phyloP scores from a whole-genome alignment of 1,140 invertebrate genomes.

The Thaumatotibia leucotreta region DNA sequence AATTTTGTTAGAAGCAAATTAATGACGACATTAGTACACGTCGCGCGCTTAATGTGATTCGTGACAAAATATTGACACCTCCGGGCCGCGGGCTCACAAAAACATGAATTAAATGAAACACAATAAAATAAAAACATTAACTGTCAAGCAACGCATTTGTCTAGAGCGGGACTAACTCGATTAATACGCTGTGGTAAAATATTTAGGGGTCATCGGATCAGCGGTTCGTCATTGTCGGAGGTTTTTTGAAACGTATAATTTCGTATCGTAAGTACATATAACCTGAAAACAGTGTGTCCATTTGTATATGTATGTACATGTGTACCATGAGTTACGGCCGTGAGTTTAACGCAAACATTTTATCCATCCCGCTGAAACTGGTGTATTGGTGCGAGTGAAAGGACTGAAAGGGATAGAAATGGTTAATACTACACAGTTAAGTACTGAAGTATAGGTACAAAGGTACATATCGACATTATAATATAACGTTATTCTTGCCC shows the following conservation, averaged over 20 bases:
- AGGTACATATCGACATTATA: too few species aligned
- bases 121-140: constrained; percentile 58
- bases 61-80: constrained; percentile 74
- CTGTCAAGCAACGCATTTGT: constrained; percentile 58
- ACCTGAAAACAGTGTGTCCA: too few species aligned
- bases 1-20: constrained; percentile 69
- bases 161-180: constrained; percentile 61
- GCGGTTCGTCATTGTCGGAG: background rate
- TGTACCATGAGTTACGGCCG: too few species aligned
- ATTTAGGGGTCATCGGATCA: constrained; percentile 30
- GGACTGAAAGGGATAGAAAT: too few species aligned
- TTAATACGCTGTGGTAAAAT: constrained; percentile 46
- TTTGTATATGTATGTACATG: too few species aligned
- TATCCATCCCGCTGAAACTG: too few species aligned
- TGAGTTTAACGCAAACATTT: too few species aligned
- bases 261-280: too few species aligned
- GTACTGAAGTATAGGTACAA: too few species aligned
- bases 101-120: constrained; percentile 24
- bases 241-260: background rate
- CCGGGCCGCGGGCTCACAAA: constrained; percentile 17
- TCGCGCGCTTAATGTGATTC: constrained; percentile 52
- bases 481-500: too few species aligned
- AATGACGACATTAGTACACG: constrained; percentile 67
- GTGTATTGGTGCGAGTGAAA: too few species aligned
- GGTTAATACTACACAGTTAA: too few species aligned